phyloP scores from a whole-genome alignment of 35 echinoderm and acorn worm genomes.

The Holothuria glaberrima region DNA sequence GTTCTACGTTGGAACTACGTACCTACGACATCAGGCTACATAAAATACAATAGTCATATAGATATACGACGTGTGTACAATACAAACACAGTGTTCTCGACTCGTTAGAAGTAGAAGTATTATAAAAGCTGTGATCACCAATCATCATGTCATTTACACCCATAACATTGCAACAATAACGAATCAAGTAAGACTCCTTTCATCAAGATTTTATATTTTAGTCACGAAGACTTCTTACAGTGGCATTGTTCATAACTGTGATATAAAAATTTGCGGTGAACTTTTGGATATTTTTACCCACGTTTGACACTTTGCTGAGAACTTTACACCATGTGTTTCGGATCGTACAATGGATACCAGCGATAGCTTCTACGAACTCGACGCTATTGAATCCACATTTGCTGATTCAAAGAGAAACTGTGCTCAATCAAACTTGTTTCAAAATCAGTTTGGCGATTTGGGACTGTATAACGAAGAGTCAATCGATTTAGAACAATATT shows the following conservation, averaged over 20 bases:
- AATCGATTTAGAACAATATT: constrained; percentile 46
- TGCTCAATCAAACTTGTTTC: constrained; percentile 16
- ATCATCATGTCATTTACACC: neutral
- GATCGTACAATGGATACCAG: constrained; percentile 42
- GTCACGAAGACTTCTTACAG: neutral
- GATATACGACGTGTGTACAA: neutral
- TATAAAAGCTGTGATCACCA: neutral
- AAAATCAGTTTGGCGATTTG: constrained; percentile 43
- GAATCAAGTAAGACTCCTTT: neutral
- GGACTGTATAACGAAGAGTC: constrained; percentile 52
- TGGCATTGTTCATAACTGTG: neutral
- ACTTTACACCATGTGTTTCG: constrained; percentile 52
- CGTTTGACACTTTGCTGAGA: constrained; percentile 11
- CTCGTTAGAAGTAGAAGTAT: neutral
- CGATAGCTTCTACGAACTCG: constrained; percentile 49
- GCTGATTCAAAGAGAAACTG: constrained; percentile 14
- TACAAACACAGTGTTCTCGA: neutral
- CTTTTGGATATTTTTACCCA: constrained; percentile 12
- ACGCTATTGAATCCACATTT: constrained; percentile 17
- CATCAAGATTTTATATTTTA: constrained; percentile 16
- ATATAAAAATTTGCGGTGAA: neutral
- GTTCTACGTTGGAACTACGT: neutral
- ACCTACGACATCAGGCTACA: neutral
- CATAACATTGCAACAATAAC: neutral
- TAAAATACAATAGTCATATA: too few relatives aligned